Conservation (phyloP, 2,113 vertebrate genomes). For the Athene noctua region DNA sequence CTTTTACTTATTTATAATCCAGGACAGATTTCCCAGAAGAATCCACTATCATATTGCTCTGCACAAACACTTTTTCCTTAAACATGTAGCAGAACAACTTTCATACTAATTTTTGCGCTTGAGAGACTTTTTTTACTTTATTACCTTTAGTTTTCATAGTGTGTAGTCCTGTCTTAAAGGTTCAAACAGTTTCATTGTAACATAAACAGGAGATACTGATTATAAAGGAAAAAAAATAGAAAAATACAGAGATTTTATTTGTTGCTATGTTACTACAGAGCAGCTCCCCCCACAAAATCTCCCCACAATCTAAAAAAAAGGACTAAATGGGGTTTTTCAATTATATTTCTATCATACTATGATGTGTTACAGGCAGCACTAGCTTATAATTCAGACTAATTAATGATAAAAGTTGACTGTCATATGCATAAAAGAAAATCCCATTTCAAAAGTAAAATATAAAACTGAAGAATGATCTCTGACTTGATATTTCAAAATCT, state of each 20-base stretch:
- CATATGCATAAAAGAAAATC: background rate
- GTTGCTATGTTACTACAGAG: background rate
- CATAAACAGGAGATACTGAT: background rate
- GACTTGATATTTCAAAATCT: background rate
- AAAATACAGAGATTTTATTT: background rate
- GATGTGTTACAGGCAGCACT: background rate
- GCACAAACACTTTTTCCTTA: background rate
- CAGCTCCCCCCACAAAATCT: background rate
- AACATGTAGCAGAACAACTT: background rate
- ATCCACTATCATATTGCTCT: background rate
- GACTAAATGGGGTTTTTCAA: background rate
- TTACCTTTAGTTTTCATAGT: background rate
- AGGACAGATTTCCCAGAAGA: slow-evolving; percentile 2
- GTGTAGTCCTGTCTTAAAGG: background rate
- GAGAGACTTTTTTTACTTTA: background rate
- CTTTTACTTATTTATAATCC: background rate
- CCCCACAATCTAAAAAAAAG: background rate
- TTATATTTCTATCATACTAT: background rate
- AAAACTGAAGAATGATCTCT: background rate
- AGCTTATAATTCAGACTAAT: background rate
- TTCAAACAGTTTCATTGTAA: background rate
- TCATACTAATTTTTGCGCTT: background rate
- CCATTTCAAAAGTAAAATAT: background rate
- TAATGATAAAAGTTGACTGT: background rate
- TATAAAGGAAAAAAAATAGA: rapidly evolving